phyloP scores from a whole-genome alignment of 2,888 invertebrate species.

The Latrodectus elegans region DNA sequence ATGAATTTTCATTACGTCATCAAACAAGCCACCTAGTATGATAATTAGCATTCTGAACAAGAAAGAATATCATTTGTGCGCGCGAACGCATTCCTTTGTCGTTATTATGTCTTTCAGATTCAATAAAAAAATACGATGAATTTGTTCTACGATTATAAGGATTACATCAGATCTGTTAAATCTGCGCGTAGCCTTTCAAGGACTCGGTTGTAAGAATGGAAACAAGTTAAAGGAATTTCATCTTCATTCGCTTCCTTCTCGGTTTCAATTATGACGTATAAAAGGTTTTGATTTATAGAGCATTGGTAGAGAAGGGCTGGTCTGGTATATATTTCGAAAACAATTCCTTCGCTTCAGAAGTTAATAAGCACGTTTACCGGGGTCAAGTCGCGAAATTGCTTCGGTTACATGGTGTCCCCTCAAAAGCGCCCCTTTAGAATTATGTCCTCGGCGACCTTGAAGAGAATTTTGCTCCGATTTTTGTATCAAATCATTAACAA shows the following conservation, averaged over 20 bases:
- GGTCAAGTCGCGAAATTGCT: neutral
- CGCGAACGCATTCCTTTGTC: neutral
- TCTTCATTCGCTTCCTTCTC: neutral
- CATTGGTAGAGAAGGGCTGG: neutral
- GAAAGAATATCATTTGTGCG: too few relatives aligned
- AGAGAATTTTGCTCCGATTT: neutral
- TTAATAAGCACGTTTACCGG: constrained; percentile 1
- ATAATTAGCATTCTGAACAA: too few relatives aligned
- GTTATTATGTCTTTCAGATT: neutral
- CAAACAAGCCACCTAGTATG: too few relatives aligned
- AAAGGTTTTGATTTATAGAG: constrained; percentile 19
- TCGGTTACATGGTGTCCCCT: neutral
- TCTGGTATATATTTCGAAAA: neutral
- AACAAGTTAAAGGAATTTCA: neutral
- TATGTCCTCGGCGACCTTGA: neutral
- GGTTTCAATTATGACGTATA: constrained; percentile 45
- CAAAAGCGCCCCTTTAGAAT: neutral
- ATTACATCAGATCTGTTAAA: constrained; percentile 14
- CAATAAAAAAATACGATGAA: neutral
- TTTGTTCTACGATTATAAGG: neutral
- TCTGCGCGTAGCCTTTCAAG: constrained; percentile 15
- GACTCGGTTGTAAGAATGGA: constrained; percentile 6
- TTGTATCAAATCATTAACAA: neutral
- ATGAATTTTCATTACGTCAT: too few relatives aligned
- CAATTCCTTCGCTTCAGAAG: neutral